Evolutionary conservation across 2,888 invertebrate species (phyloP).

Genomic region (Rhodophaea formosa): DNA sequence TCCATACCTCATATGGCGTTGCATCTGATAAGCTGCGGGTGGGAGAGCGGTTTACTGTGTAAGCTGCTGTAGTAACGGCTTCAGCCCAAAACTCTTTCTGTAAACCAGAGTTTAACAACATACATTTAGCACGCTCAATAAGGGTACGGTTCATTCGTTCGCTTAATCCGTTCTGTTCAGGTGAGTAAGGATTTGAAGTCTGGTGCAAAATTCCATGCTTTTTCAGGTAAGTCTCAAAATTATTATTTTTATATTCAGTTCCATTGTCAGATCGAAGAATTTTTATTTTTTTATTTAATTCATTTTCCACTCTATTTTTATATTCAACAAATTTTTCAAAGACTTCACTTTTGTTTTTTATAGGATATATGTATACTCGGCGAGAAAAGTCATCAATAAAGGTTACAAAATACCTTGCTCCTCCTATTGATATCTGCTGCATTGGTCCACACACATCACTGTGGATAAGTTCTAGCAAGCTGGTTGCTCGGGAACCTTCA

Average conservation of each 20-base stretch:
- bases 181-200: not conserved
- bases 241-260: constrained; percentile 9
- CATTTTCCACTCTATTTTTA: constrained; percentile 21
- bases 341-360: constrained; percentile 44
- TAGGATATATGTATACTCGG: constrained; percentile 38
- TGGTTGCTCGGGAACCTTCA: constrained; percentile 24
- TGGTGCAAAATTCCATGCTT: not conserved
- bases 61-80: constrained; percentile 9
- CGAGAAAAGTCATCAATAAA: constrained; percentile 45
- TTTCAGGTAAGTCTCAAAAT: not conserved
- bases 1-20: constrained; percentile 19
- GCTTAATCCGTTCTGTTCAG: not conserved
- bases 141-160: constrained; percentile 1
- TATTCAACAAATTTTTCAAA: constrained; percentile 28
- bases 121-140: not conserved
- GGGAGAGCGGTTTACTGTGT: constrained; percentile 16
- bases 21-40: not conserved
- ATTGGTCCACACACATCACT: constrained; percentile 27
- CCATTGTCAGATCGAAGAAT: constrained; percentile 18
- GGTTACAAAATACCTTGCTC: constrained; percentile 44
- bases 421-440: constrained; percentile 29
- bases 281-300: constrained; percentile 17
- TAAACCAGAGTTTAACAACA: not conserved
- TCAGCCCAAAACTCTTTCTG: not conserved
- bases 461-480: constrained; percentile 24